Percentiles rank a stretch among this genome's conserved stretches.
Conservation (phyloP, 1,140 invertebrate species). For the Conus ventricosus region DNA sequence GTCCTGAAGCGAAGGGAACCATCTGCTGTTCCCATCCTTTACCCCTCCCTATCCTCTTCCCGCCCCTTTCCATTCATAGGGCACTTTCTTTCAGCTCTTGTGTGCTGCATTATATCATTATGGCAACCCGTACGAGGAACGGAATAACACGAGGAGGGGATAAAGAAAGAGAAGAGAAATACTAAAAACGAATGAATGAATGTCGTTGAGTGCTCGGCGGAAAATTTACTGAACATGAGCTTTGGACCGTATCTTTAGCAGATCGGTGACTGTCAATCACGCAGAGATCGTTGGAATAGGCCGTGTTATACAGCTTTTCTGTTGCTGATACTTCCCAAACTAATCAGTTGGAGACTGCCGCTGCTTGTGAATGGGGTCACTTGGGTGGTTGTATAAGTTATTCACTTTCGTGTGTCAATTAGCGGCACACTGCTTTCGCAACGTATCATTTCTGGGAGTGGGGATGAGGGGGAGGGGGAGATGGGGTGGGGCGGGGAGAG, state of each 20-base stretch:
- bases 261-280: neutral
- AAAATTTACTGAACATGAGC: neutral
- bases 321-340: neutral
- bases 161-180: neutral
- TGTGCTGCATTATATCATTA: too few relatives aligned
- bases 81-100: too few relatives aligned
- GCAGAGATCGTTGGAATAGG: neutral
- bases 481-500: too few relatives aligned
- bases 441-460: neutral
- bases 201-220: neutral
- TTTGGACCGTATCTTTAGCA: neutral
- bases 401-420: neutral
- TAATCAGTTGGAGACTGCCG: neutral
- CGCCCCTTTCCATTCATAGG: neutral
- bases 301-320: neutral
- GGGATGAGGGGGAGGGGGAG: too few relatives aligned
- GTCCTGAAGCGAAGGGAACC: too few relatives aligned
- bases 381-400: neutral
- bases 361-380: neutral
- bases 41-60: too few relatives aligned
- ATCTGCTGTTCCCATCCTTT: too few relatives aligned
- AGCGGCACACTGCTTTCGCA: neutral
- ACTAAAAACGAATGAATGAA: neutral
- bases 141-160: too few relatives aligned
- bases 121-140: too few relatives aligned